Evolutionary conservation across 2,888 invertebrate genomes (phyloP).

Genomic region (Pristionchus mayeri): DNA sequence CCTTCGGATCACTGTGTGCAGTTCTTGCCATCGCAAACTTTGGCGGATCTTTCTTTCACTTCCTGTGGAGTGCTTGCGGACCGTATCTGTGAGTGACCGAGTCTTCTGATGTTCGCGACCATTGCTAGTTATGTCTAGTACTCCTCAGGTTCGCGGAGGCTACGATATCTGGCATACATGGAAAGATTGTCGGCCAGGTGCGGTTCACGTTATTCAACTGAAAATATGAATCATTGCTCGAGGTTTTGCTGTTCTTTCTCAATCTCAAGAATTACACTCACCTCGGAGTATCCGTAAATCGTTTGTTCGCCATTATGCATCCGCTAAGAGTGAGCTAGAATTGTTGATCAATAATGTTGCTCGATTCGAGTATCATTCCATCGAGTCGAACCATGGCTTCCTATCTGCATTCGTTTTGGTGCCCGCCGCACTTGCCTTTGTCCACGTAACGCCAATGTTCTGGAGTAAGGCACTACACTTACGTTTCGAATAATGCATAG

Average conservation of each 20-base stretch:
- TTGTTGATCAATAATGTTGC: too few species aligned
- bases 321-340: too few species aligned
- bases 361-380: too few species aligned
- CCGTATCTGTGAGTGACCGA: slow-evolving; percentile 1
- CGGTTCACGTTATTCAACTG: not conserved
- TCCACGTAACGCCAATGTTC: too few species aligned
- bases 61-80: not conserved
- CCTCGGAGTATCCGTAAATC: too few species aligned
- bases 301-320: too few species aligned
- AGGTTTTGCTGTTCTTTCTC: not conserved
- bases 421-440: too few species aligned
- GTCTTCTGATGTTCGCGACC: not conserved
- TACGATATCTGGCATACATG: not conserved
- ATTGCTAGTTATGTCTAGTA: not conserved
- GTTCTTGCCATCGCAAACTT: not conserved
- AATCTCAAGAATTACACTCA: too few species aligned
- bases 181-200: not conserved
- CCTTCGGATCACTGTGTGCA: not conserved
- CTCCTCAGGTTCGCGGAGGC: not conserved
- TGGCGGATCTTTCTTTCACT: not conserved
- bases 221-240: not conserved
- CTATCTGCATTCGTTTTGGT: too few species aligned
- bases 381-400: too few species aligned
- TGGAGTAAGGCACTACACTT: too few species aligned
- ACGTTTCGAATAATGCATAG: too few species aligned